Conservation (phyloP, 2,888 invertebrate species). For the Dynastes maya region DNA sequence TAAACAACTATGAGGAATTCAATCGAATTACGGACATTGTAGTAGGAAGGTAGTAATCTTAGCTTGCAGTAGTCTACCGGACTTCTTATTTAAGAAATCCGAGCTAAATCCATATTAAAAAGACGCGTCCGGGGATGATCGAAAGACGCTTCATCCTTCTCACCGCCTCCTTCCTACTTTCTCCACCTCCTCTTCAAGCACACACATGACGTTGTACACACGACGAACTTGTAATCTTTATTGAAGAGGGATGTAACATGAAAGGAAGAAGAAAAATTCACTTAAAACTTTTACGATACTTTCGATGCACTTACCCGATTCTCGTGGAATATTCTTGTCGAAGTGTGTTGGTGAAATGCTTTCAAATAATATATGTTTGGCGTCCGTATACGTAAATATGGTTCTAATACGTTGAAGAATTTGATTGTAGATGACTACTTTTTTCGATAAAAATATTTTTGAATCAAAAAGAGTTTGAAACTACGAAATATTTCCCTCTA, state of each 20-base stretch:
- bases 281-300: conserved; percentile 53
- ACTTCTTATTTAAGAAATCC: conserved; percentile 45
- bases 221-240: conserved; percentile 58
- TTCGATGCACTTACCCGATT: conserved; percentile 46
- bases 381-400: background rate
- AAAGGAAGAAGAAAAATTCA: conserved; percentile 50
- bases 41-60: background rate
- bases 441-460: no score
- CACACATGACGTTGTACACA: conserved; percentile 57
- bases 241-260: conserved; percentile 58
- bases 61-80: conserved; percentile 21
- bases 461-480: no score
- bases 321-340: conserved; percentile 1
- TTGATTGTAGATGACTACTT: no score
- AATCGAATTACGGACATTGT: conserved; percentile 57
- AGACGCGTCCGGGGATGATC: conserved; percentile 37
- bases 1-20: conserved; percentile 64
- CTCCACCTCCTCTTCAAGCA: background rate
- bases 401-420: no score
- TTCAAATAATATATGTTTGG: background rate
- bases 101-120: conserved; percentile 54
- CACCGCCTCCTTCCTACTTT: background rate
- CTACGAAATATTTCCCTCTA: no score
- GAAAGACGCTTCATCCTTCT: conserved; percentile 46
- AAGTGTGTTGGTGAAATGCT: conserved; percentile 14